Conservation (phyloP, 2,113 vertebrate species). For the Mustela lutreola region DNA sequence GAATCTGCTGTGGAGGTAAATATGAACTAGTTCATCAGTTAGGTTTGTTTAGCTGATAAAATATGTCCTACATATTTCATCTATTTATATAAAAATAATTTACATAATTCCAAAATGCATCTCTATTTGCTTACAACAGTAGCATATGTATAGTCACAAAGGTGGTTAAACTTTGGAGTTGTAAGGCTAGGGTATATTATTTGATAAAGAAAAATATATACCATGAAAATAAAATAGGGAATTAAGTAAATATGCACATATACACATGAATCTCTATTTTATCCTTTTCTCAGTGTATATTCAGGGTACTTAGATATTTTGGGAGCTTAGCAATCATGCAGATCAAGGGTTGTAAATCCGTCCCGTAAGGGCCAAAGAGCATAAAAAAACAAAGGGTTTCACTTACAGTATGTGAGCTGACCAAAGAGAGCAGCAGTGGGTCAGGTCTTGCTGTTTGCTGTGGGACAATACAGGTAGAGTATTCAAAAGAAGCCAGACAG, state of each 20-base stretch:
- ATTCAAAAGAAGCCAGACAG: not conserved
- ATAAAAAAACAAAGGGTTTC: not conserved
- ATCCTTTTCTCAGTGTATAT: not conserved
- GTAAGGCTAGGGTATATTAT: not conserved
- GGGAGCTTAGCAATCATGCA: not conserved
- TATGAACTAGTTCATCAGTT: not conserved
- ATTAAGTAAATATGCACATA: not conserved
- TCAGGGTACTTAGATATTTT: not conserved
- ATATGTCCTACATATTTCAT: not conserved
- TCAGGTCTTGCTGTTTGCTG: not conserved
- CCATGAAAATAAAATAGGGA: not conserved
- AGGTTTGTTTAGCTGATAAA: constrained; percentile 16
- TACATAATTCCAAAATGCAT: not conserved
- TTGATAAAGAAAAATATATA: not conserved
- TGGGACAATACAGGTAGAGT: not conserved
- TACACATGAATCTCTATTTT: not conserved
- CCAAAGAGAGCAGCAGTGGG: not conserved
- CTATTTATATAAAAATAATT: not conserved
- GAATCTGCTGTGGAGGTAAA: not conserved
- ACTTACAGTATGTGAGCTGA: not conserved
- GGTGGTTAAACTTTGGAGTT: not conserved
- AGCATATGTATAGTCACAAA: not conserved
- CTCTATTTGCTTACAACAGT: not conserved
- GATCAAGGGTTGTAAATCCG: not conserved
- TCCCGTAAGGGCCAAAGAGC: not conserved